Conservation (phyloP, 2,888 invertebrate species). For the Morpho achilles region DNA sequence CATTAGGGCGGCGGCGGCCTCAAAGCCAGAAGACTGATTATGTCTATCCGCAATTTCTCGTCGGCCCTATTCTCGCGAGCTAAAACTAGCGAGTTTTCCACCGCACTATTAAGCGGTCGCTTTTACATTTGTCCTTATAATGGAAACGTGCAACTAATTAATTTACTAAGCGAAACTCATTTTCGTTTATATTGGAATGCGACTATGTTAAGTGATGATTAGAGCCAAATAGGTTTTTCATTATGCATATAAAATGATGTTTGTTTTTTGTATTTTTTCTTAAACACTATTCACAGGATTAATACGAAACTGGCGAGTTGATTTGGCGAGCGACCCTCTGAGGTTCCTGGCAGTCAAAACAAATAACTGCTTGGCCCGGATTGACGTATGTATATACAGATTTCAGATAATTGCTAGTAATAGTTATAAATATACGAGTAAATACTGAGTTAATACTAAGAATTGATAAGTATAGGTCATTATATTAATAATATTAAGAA, state of each 20-base stretch:
- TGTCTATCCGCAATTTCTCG: slow-evolving; percentile 79
- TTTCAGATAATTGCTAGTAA: no score
- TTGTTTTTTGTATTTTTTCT: slow-evolving; percentile 26
- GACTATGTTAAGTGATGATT: slow-evolving; percentile 74
- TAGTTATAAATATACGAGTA: no score
- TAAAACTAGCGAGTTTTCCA: slow-evolving; percentile 79
- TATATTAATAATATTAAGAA: no score
- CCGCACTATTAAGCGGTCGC: slow-evolving; percentile 79
- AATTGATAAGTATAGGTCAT: no score
- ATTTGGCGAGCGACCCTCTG: no score
- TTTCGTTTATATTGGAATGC: slow-evolving; percentile 69
- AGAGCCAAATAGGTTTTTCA: slow-evolving; percentile 7
- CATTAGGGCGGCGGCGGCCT: slow-evolving; percentile 74
- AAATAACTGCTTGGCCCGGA: no score
- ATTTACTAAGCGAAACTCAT: slow-evolving; percentile 76
- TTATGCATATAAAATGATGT: no score
- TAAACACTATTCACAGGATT: no score
- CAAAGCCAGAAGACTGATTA: slow-evolving; percentile 80
- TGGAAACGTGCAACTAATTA: slow-evolving; percentile 80
- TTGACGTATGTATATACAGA: no score
- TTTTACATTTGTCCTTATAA: slow-evolving; percentile 80
- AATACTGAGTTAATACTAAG: no score
- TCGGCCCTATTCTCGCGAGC: slow-evolving; percentile 75
- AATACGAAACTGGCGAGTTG: no score
- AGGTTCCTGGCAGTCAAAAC: no score